Base-by-base conservation (phyloP, 2,888 invertebrate genomes). In the Sipunculus nudus region DNA sequence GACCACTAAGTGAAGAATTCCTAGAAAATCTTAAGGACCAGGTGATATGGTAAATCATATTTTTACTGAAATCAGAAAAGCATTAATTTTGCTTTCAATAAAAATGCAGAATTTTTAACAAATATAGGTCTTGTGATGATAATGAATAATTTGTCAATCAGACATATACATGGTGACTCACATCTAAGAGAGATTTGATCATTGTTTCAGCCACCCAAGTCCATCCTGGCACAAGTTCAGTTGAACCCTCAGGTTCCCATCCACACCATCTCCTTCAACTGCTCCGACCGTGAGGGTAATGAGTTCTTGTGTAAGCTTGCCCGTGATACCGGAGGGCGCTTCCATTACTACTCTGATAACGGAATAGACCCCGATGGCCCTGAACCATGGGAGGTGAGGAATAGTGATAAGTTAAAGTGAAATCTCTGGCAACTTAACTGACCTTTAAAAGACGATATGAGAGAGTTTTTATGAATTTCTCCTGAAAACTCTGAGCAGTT, bases 261-360 rank as follows among this genome's bases (percentile, higher is more conserved):
- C 29, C 84, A 84, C 70, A 78, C 82, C 3, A 84, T 84, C 48
- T 80, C 83, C 6, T 84, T 84, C 72, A 84, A 84, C 77, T 84
- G 83, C 67, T 75, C 79, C 47, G 83, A 84, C 64, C 70, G 62
- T 2, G 79, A 80, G 50, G 83, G 82, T 19, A 84, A 83, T 65
- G 67, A 75, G 53, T 84, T 84, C 67, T 73, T 84, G 31, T 76
- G 70, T 62, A 73, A 78, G 53, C 68, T 84, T 54, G 78, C 84
- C 5, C 72, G 74, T 53, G 77, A 78, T 32, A 82, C 83, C 1
- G 75, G 75, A 26, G 84, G 83, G 3, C 66, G 83, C 28, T 84
- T 80, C 65, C 84, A 84, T 72, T 80, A 79, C 63, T 84, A 78
- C 70, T 76, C 75, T 23, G 78, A 82, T 57, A 73, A 75, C 38